Base-by-base conservation (phyloP, 2,888 invertebrate species). In the Apomyelois bistriatella region DNA sequence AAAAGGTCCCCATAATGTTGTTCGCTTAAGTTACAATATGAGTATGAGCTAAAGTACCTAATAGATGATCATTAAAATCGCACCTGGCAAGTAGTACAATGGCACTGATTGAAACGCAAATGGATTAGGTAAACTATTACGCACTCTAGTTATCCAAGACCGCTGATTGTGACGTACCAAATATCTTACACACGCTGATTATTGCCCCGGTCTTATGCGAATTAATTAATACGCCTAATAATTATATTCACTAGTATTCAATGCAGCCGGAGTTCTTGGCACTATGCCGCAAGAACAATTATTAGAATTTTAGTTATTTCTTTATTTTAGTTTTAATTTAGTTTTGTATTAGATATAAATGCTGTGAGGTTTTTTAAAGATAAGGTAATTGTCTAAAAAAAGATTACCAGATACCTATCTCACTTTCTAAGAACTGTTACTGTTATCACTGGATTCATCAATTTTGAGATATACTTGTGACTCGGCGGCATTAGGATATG, bases 71-170 rank as follows among this genome's bases (percentile, higher is more conserved):
- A 22, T 43, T 43, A 28, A 43, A 40, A 22, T 17, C 13, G 43
- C 30, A 43, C 53, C 55, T 4, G 53, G 52, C 0, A 22, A 43
- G 43, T 15, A 30, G 15, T 13, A 46, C 46, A 32, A 46, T 46
- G 10, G 46, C 9, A 46, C 32, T 46, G 32, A 35, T 46, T 46
- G 32, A 9, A 46, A 17, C 17, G 4, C 32, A 46, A 46, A 32
- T 12, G 46, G 28, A 35, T 46, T 46, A 16, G 32, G 32, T 32
- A 46, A 43, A 32, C 32, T 32, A 32, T 32, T 16, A 32, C 32
- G 10, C 32, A 30, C 30, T 13, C 22, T 22, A 5, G 13, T 43
- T 43, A 30, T 30, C 12, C 9, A 43, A 43, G 30, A 38, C 13
- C 13, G 13, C 13, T 5, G 36, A 38, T 38, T 38, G 37, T 38